Conservation (phyloP, 1,140 invertebrate species). For the Copidosoma floridanum region DNA sequence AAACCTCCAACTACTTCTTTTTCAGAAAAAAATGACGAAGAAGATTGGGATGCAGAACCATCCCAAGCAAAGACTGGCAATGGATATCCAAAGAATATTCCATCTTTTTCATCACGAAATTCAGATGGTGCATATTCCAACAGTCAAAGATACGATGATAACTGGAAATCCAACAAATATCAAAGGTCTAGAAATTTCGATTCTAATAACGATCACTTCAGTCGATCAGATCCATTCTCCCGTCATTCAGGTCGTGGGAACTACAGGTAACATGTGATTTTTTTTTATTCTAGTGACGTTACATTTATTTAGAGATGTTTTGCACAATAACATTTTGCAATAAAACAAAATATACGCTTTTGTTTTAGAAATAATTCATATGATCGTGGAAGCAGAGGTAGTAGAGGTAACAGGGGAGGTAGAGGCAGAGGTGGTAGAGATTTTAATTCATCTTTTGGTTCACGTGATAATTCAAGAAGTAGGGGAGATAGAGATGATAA, state of each 20-base stretch:
- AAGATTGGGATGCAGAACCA: conserved; percentile 15
- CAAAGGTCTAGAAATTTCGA: conserved; percentile 10
- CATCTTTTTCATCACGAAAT: not conserved
- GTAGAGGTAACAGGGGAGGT: conserved; percentile 3
- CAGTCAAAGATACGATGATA: conserved; percentile 22
- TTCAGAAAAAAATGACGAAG: conserved; percentile 1
- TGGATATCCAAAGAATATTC: not conserved
- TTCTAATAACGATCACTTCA: not conserved
- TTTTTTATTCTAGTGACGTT: too few relatives aligned
- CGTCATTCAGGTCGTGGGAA: conserved; percentile 22
- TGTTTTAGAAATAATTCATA: conserved; percentile 18
- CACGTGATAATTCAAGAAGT: conserved; percentile 10
- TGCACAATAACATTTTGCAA: too few relatives aligned
- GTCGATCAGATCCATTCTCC: conserved; percentile 7
- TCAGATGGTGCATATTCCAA: conserved; percentile 8
- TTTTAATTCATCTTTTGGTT: not conserved
- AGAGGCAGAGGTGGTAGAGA: conserved; percentile 6
- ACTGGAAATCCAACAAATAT: conserved; percentile 13
- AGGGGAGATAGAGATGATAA: conserved; percentile 7
- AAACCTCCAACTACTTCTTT: not conserved
- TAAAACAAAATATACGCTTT: not conserved
- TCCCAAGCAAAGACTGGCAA: not conserved
- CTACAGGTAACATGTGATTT: too few relatives aligned
- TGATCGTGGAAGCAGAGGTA: conserved; percentile 8
- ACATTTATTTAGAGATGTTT: too few relatives aligned